Conservation (phyloP, 2,113 vertebrate genomes). For the Petroica traversi region DNA sequence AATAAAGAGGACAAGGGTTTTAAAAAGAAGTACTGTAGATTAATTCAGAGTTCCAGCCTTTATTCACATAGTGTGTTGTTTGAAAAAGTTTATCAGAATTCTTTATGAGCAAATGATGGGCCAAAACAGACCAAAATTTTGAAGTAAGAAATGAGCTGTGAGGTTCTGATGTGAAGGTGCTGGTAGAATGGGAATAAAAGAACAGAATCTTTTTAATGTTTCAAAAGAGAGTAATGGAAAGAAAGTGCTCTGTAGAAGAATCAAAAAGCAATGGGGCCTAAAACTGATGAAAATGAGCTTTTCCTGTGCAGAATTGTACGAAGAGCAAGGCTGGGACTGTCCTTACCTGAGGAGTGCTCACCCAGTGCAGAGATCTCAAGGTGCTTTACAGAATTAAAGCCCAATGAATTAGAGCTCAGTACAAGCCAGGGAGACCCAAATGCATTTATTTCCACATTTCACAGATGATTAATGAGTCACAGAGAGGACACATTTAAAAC, state of each 20-base stretch:
- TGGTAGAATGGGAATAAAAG: not conserved
- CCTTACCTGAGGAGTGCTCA: not conserved
- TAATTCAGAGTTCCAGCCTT: not conserved
- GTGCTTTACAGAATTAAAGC: not conserved
- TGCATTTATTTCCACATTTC: not conserved
- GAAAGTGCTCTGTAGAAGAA: not conserved
- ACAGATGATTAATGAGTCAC: not conserved
- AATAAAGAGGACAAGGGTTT: not conserved
- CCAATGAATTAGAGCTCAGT: not conserved
- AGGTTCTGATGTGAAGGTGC: not conserved
- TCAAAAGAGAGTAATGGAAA: not conserved
- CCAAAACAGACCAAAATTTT: not conserved
- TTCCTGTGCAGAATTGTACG: not conserved
- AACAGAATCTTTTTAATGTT: not conserved
- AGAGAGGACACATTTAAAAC: not conserved
- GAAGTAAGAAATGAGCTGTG: not conserved
- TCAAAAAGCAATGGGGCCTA: not conserved
- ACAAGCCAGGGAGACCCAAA: not conserved
- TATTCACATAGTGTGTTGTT: not conserved
- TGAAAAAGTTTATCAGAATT: not conserved
- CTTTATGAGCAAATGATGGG: not conserved
- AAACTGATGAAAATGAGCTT: not conserved
- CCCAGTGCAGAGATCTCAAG: not conserved
- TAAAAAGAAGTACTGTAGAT: not conserved
- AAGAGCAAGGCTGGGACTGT: not conserved